Conservation (phyloP, 2,113 vertebrate genomes). For the Cricetomys ansorgei region DNA sequence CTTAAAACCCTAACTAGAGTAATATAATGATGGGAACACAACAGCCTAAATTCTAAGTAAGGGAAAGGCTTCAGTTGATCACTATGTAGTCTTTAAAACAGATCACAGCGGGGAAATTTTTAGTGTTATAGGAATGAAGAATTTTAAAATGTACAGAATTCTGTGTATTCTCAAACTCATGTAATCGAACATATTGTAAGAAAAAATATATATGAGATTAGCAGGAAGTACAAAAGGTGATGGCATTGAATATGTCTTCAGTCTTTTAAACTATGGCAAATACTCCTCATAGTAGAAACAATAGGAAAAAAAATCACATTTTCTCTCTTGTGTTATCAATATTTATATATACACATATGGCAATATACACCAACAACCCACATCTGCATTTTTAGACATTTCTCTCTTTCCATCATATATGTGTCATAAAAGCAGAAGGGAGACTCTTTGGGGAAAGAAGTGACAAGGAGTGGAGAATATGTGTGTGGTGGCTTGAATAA, state of each 20-base stretch:
- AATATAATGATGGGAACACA: conserved; percentile 53
- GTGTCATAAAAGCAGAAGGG: neutral
- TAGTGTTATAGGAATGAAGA: conserved; percentile 5
- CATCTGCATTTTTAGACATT: neutral
- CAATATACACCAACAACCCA: neutral
- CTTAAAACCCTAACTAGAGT: neutral
- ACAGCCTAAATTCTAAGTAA: neutral
- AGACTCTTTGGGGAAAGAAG: too few relatives aligned
- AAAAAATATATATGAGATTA: neutral
- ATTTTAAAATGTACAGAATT: neutral
- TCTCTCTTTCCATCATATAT: neutral
- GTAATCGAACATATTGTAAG: neutral
- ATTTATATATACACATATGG: neutral
- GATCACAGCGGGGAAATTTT: neutral
- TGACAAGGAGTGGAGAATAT: neutral
- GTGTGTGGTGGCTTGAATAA: neutral
- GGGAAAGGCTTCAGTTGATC: conserved; percentile 2
- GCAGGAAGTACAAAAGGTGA: conserved; percentile 7
- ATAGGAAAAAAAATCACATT: neutral
- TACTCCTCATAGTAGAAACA: conserved; percentile 27
- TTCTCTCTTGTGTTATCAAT: neutral
- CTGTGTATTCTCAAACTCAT: neutral
- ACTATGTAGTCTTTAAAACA: conserved; percentile 18
- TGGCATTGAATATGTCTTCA: neutral
- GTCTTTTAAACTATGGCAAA: neutral